A percentile compares a stretch with the other conserved stretches of the same genome.
Evolutionary conservation across 2,888 invertebrate genomes (phyloP).

Genomic region (Phaonia tiefii): DNA sequence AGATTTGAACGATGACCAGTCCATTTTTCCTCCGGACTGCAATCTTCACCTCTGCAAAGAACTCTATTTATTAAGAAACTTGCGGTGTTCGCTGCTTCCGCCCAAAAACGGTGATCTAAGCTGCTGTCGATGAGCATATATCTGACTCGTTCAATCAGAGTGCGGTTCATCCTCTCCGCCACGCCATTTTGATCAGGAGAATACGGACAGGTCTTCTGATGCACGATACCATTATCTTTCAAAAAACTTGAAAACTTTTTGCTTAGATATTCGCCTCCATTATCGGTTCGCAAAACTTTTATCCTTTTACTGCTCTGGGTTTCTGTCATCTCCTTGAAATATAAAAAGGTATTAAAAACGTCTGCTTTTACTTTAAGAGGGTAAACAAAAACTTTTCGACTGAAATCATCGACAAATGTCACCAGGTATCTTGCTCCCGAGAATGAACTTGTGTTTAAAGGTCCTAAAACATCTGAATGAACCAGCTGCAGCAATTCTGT

Average conservation of each 20-base stretch:
- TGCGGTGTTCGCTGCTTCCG: constrained; percentile 60
- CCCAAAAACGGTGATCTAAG: constrained; percentile 64
- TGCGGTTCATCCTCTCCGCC: constrained; percentile 66
- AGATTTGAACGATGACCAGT: constrained; percentile 47
- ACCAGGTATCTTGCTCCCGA: constrained; percentile 68
- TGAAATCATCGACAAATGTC: constrained; percentile 58
- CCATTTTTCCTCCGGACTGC: constrained; percentile 62
- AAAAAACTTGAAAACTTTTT: constrained; percentile 53
- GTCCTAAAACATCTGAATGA: constrained; percentile 77
- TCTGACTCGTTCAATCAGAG: constrained; percentile 65
- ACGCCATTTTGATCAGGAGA: constrained; percentile 75
- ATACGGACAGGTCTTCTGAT: constrained; percentile 72
- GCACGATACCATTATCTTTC: constrained; percentile 70
- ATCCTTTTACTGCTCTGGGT: constrained; percentile 51
- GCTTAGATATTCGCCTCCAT: constrained; percentile 64
- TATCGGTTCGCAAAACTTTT: constrained; percentile 65
- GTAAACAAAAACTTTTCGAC: constrained; percentile 59
- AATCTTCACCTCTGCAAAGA: constrained; percentile 57
- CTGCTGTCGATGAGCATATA: constrained; percentile 68
- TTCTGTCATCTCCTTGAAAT: constrained; percentile 62
- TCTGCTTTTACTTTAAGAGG: constrained; percentile 58
- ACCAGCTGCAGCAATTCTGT: constrained; percentile 71
- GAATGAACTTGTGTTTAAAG: constrained; percentile 73
- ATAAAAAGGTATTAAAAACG: constrained; percentile 53
- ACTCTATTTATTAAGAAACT: constrained; percentile 61